A percentile compares a stretch with the other conserved stretches of the same genome.
Conservation (phyloP, 2,888 invertebrate species). For the Spodoptera picta region DNA sequence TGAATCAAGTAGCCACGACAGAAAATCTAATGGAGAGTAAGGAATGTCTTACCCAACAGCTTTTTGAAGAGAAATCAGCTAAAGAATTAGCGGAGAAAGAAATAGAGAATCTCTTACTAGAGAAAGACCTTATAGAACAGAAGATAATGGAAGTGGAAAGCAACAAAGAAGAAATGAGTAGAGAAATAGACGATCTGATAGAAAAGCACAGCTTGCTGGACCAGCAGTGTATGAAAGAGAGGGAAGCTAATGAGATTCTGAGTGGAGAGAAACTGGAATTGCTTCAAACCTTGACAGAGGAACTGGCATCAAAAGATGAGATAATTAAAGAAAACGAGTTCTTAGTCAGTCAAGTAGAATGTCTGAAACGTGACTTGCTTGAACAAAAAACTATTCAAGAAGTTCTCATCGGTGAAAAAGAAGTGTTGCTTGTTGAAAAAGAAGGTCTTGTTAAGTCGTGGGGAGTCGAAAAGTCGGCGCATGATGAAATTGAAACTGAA, state of each 20-base stretch:
- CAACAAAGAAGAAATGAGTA: slow-evolving; percentile 37
- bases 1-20: slow-evolving; percentile 47
- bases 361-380: slow-evolving; percentile 36
- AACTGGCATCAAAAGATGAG: slow-evolving; percentile 28
- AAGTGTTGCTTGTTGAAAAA: slow-evolving; percentile 52
- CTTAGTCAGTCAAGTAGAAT: slow-evolving; percentile 40
- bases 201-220: slow-evolving; percentile 38
- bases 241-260: slow-evolving; percentile 24
- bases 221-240: slow-evolving; percentile 28
- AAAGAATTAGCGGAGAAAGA: slow-evolving; percentile 65
- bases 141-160: slow-evolving; percentile 38
- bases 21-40: slow-evolving; percentile 56
- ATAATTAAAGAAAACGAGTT: slow-evolving; percentile 42
- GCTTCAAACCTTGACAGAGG: slow-evolving; percentile 37
- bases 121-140: slow-evolving; percentile 53
- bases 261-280: slow-evolving; percentile 46
- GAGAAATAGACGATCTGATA: slow-evolving; percentile 31
- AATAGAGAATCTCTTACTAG: slow-evolving; percentile 52
- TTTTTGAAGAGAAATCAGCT: slow-evolving; percentile 64
- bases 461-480: slow-evolving; percentile 57
- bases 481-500: slow-evolving; percentile 58
- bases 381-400: slow-evolving; percentile 41
- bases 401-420: slow-evolving; percentile 50
- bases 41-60: slow-evolving; percentile 65
- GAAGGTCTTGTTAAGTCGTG: slow-evolving; percentile 53